Evolutionary conservation across 2,888 invertebrate genomes (phyloP).

Genomic region (Pollenia angustigena): DNA sequence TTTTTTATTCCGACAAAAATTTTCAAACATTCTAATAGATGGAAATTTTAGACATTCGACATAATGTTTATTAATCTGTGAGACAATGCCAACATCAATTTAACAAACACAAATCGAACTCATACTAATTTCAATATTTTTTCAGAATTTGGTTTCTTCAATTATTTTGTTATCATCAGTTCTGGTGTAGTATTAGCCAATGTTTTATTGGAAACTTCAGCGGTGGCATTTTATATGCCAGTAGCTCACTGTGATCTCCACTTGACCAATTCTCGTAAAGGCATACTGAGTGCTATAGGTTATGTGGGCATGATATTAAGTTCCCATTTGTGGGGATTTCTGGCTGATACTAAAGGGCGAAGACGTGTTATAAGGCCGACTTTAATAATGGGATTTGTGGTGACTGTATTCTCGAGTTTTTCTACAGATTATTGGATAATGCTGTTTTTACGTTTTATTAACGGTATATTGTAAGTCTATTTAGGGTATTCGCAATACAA

Average conservation of each 20-base stretch:
- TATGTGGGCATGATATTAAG: slow-evolving; percentile 85
- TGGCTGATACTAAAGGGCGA: slow-evolving; percentile 86
- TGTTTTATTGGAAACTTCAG: slow-evolving; percentile 84
- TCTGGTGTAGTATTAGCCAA: slow-evolving; percentile 85
- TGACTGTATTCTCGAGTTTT: slow-evolving; percentile 85
- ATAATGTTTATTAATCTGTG: too few relatives aligned
- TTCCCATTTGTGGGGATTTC: slow-evolving; percentile 86
- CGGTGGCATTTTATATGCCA: slow-evolving; percentile 85
- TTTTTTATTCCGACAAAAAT: too few relatives aligned
- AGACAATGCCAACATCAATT: too few relatives aligned
- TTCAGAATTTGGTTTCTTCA: slow-evolving; percentile 85
- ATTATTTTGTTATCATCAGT: slow-evolving; percentile 84
- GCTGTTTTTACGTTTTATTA: slow-evolving; percentile 84
- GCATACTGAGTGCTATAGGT: slow-evolving; percentile 82
- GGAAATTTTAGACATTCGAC: too few relatives aligned
- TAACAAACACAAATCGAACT: background rate
- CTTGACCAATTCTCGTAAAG: slow-evolving; percentile 83
- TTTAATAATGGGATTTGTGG: slow-evolving; percentile 84
- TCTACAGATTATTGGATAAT: slow-evolving; percentile 85
- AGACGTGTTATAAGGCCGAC: slow-evolving; percentile 84
- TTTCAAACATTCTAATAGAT: too few relatives aligned
- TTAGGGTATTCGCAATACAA: background rate
- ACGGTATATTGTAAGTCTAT: slow-evolving; percentile 85
- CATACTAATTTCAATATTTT: background rate
- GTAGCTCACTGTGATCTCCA: slow-evolving; percentile 84